Evolutionary conservation across 2,888 invertebrate genomes (phyloP).

Genomic region (Sympetrum striolatum): DNA sequence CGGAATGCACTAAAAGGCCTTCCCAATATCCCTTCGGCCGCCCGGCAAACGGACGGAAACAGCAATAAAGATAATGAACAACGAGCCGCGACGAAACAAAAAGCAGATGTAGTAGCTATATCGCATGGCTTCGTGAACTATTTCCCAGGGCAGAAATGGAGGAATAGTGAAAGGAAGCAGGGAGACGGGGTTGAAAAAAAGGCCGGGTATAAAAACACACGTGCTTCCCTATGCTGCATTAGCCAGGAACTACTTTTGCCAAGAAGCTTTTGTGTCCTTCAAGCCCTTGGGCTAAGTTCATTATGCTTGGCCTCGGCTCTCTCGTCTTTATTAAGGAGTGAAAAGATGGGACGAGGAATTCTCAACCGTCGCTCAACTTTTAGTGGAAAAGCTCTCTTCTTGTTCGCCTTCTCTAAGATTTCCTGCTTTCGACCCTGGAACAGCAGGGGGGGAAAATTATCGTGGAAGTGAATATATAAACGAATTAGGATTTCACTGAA

Average conservation of each 20-base stretch:
- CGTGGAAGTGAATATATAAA: background rate
- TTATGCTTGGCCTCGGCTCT: constrained; percentile 36
- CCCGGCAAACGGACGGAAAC: background rate
- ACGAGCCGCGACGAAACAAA: background rate
- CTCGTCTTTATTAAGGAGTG: background rate
- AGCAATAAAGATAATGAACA: constrained; percentile 28
- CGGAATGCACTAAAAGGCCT: background rate
- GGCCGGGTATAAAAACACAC: background rate
- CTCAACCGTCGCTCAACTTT: constrained; percentile 34
- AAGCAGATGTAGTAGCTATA: background rate
- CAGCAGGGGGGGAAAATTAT: background rate
- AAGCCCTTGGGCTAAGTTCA: constrained; percentile 42
- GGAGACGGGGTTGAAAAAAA: background rate
- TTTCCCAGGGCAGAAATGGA: constrained; percentile 2
- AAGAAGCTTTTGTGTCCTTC: constrained; percentile 7
- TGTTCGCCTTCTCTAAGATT: background rate
- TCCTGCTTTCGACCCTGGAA: background rate
- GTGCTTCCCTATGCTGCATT: constrained; percentile 38
- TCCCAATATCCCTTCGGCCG: background rate
- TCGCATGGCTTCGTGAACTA: background rate
- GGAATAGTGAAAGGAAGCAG: background rate
- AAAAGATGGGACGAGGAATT: background rate
- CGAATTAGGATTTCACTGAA: too few relatives aligned
- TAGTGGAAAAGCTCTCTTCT: constrained; percentile 3
- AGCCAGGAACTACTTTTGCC: constrained; percentile 31